phyloP scores from a whole-genome alignment of 1,140 invertebrate genomes.

The Ips nitidus region DNA sequence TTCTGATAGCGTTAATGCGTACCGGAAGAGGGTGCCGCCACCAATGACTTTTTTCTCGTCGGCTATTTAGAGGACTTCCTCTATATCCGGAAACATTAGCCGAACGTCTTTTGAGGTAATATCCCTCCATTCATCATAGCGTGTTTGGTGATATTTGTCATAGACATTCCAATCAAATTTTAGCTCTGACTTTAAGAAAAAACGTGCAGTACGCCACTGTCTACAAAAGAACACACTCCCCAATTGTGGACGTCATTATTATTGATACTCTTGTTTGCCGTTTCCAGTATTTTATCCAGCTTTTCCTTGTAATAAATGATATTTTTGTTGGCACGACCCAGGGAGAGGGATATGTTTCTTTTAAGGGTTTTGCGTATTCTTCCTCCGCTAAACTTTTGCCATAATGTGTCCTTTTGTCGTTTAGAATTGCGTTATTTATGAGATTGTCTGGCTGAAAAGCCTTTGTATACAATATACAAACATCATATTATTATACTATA shows the following conservation, averaged over 20 bases:
- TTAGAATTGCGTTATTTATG: slow-evolving; percentile 41
- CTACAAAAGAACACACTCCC: slow-evolving; percentile 8
- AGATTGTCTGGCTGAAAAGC: slow-evolving; percentile 37
- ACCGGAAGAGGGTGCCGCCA: slow-evolving; percentile 49
- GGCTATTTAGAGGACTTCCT: slow-evolving; percentile 51
- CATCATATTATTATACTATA: slow-evolving; percentile 30
- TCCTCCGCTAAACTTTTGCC: slow-evolving; percentile 38
- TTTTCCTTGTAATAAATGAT: slow-evolving; percentile 51
- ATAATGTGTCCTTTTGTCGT: slow-evolving; percentile 41
- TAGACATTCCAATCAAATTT: not conserved
- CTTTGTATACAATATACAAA: slow-evolving; percentile 34
- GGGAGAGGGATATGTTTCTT: slow-evolving; percentile 41
- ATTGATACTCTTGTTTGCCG: slow-evolving; percentile 51
- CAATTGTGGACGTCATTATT: slow-evolving; percentile 48
- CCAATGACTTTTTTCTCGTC: slow-evolving; percentile 36
- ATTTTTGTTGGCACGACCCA: slow-evolving; percentile 48
- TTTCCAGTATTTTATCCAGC: slow-evolving; percentile 42
- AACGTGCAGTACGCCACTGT: slow-evolving; percentile 18
- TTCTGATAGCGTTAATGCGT: slow-evolving; percentile 50
- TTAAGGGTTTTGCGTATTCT: slow-evolving; percentile 38
- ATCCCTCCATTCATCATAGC: slow-evolving; percentile 50
- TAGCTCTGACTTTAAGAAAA: not conserved
- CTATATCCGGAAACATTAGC: slow-evolving; percentile 51
- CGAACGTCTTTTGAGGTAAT: slow-evolving; percentile 45
- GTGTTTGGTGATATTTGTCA: slow-evolving; percentile 35